These are phyloP conservation scores for Heliothis subflexa DNA, from an alignment of 1,140 invertebrate species.

Conservation along the genomic window DNA sequence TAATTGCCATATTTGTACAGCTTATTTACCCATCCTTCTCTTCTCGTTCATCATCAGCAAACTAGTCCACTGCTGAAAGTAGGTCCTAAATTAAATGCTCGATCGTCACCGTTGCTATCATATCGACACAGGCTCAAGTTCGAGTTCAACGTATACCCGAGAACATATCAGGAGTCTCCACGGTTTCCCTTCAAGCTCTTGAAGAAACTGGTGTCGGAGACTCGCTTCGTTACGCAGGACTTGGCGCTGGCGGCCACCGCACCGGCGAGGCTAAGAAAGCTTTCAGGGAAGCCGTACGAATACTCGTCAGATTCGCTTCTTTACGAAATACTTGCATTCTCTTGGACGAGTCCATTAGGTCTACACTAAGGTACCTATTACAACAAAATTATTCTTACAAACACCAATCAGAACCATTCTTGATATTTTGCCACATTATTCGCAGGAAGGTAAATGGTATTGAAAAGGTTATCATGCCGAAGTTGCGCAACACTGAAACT, in stretches of 20 bases:
- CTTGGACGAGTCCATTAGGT: conserved; percentile 71
- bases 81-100: too few relatives aligned
- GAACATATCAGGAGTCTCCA: conserved; percentile 79
- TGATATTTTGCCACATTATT: conserved; percentile 16
- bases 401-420: background rate
- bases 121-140: conserved; percentile 71
- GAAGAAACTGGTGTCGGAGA: conserved; percentile 68
- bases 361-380: conserved; percentile 70
- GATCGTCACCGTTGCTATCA: too few relatives aligned
- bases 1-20: background rate
- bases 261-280: conserved; percentile 76
- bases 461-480: conserved; percentile 81
- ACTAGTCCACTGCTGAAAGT: background rate
- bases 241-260: conserved; percentile 78
- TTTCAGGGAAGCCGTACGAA: conserved; percentile 72
- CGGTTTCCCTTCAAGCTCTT: conserved; percentile 67
- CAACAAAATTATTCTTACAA: background rate
- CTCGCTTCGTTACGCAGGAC: conserved; percentile 69
- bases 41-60: background rate
- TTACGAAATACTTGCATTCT: conserved; percentile 75
- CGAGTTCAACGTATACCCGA: conserved; percentile 72
- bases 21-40: background rate
- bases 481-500: conserved; percentile 76
- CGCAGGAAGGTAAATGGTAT: conserved; percentile 82
- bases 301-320: conserved; percentile 78